Base-by-base conservation (phyloP, 1,140 invertebrate genomes). In the Tetraneura akinire region DNA sequence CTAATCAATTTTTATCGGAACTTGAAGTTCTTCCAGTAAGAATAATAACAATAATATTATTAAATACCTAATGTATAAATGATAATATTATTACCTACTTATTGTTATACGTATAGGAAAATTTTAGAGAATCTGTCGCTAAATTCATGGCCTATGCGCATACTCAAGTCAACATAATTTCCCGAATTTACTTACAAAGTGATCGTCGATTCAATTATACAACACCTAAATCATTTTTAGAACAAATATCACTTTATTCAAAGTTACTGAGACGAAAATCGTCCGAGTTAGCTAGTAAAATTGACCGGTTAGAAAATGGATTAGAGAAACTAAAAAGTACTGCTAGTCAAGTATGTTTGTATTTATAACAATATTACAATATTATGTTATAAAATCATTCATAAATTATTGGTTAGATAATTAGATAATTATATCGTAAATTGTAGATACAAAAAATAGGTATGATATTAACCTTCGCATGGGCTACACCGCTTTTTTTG, bases 191-290 rank as follows among this genome's bases (percentile, higher is more conserved):
- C 85, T 88, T 97, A 55, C 88, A 90, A 70, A 96, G 95, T 85
- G 96, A 98, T 84, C 89, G 94, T 68, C 90, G 96, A 51, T 97
- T 96, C 85, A 98, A 98, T 86, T 98, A 98, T 84, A 98, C 96
- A 0, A 98, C 97, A 11, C 97, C 97, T 1, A 98, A 98, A 86
- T 96, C 94, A 82, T 98, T 96, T 87, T 86, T 98, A 47, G 96
- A 98, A 85, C 96, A 98, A 88, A 98, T 98, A 73, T 94, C 92
- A 84, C 87, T 98, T 16, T 98, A 98, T 85, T 90, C 91, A 0
- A 96, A 96, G 85, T 86, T 98, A 29, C 88, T 98, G 8, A 90
- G 91, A 81, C 89, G 91, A 78, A 97, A 98, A 87, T 90, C 92
- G 14, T 86, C 89, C 10, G 94, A 97, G 83, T 87, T 98, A 16